Base-by-base conservation (phyloP, 2,888 invertebrate genomes). In the Tethea ocularis region DNA sequence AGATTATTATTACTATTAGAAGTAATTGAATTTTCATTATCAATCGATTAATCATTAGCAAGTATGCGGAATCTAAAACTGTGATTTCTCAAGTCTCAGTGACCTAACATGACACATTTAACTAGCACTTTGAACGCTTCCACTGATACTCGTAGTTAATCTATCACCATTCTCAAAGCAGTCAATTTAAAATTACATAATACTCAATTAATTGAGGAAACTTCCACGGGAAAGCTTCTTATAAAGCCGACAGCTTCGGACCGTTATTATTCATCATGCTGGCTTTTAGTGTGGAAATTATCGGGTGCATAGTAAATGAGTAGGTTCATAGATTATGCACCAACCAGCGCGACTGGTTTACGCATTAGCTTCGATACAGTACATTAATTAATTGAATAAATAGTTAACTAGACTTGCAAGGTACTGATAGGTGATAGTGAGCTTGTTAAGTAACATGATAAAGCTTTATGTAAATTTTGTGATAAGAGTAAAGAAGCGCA, bases 211-310 rank as follows among this genome's bases (percentile, higher is more conserved):
- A 57, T 23, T 51, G 55, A 23, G 52, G 58, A 56, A 64, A 56
- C 55, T 55, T 58, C 26, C 51, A 61, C 36, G 57, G 54, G 61
- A 65, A 51, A 56, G 62, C 46, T 62, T 46, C 46, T 46, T 46
- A 46, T 61, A 64, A 57, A 59, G 61, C 62, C 22, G 55, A 62
- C 24, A 57, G 61, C 56, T 60, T 57, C 41, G 61, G 54, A 63
- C 75, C 75, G 77, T 78, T 78, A 78, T 67, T 76, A 78, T 79
- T 80, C 75, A 81, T 78, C 68, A 78, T 76, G 69, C 69, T 62
- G 71, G 74, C 77, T 84, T 83, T 87, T 81, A 81, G 79, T 77
- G 74, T 75, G 72, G 69, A 76, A 82, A 82, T 81, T 82, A 83
- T 86, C 75, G 68, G 67, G 69, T 66, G 74, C 73, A 70, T 72